Percentiles rank a stretch among this genome's conserved stretches.
These are phyloP conservation scores for Melanotaenia trifasciata DNA, from an alignment of 2,797 vertebrate species.

Conservation along the genomic window DNA sequence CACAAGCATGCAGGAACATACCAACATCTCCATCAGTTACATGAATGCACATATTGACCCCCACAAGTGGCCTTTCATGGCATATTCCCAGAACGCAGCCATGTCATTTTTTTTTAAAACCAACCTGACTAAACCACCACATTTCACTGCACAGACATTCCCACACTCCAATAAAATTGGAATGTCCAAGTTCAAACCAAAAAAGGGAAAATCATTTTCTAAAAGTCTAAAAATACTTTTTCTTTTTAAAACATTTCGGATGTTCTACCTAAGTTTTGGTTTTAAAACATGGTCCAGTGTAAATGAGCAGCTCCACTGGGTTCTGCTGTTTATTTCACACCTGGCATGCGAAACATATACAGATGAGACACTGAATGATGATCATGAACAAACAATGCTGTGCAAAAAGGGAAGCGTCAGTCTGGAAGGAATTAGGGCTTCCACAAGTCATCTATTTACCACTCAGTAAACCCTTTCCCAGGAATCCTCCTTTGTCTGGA, in stretches of 20 bases:
- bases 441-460: background rate
- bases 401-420: constrained; percentile 10
- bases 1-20: constrained; percentile 1
- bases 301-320: constrained; percentile 2
- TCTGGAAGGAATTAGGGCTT: constrained; percentile 12
- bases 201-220: constrained; percentile 29
- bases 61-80: constrained; percentile 28
- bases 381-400: constrained; percentile 27
- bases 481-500: background rate
- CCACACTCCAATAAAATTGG: constrained; percentile 23
- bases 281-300: constrained; percentile 2
- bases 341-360: constrained; percentile 55
- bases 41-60: constrained; percentile 32
- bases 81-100: constrained; percentile 10
- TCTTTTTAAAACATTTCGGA: background rate
- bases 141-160: constrained; percentile 22
- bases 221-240: constrained; percentile 37
- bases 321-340: constrained; percentile 42
- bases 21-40: background rate
- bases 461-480: background rate
- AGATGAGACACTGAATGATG: constrained; percentile 45
- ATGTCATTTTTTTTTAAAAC: constrained; percentile 19
- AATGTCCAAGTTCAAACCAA: constrained; percentile 18
- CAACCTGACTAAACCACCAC: constrained; percentile 16
- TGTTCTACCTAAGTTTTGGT: background rate